These are phyloP conservation scores for rabbit (Oryctolagus cuniculus) DNA, from an alignment of 2,113 vertebrate species.

Conservation along the genomic window mOryCun1.1 NC_091443.1:96639501-96640000, in stretches of 20 bases:
- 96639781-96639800: background rate
- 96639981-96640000: constrained; percentile 7
- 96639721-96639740: background rate
- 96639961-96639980: background rate
- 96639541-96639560: background rate
- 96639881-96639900: too few species aligned
- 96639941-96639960: constrained; percentile 18
- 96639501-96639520: too few species aligned
- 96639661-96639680: constrained; percentile 32
- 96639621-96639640: fast-evolving
- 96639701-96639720: background rate
- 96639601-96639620: background rate
- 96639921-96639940: background rate
- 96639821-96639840: background rate
- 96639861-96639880: background rate
- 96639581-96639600: background rate
- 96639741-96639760: background rate
- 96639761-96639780: background rate
- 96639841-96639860: background rate
- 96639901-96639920: background rate
- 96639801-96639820: background rate
- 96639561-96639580: background rate
- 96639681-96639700: background rate
- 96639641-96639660: background rate
- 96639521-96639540: background rate